A percentile compares a stretch with the other conserved stretches of the same genome.
Conservation (phyloP, 1,140 invertebrate genomes). For the Papilio polytes region DNA sequence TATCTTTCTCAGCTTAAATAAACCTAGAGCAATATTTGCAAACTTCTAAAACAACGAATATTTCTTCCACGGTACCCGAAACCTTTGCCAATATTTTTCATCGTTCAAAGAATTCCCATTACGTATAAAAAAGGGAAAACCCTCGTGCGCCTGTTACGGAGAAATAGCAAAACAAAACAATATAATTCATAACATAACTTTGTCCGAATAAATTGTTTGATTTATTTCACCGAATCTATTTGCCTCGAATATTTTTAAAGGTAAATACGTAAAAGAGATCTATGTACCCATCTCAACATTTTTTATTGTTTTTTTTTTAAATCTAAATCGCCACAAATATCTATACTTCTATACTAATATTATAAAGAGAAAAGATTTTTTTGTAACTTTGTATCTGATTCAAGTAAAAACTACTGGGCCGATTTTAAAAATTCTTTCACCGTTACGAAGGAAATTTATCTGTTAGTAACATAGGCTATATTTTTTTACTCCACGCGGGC, state of each 20-base stretch:
- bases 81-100: constrained; percentile 19
- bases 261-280: no score
- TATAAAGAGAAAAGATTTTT: no score
- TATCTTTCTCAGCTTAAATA: background rate
- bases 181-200: constrained; percentile 21
- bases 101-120: constrained; percentile 21
- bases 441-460: no score
- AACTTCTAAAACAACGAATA: background rate
- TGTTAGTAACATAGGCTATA: no score
- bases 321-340: no score
- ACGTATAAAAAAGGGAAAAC: constrained; percentile 11
- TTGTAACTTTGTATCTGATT: no score
- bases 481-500: no score
- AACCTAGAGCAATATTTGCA: background rate
- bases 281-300: no score
- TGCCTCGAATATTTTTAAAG: background rate
- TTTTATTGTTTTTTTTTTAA: no score
- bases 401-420: no score
- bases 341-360: no score
- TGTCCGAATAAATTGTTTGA: constrained; percentile 2
- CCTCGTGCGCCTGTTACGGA: background rate
- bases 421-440: no score
- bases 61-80: constrained; percentile 5
- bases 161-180: constrained; percentile 19
- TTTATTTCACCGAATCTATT: background rate